Evolutionary conservation across 2,797 vertebrate species (phyloP).

Genomic region (Myotis planiceps): DNA sequence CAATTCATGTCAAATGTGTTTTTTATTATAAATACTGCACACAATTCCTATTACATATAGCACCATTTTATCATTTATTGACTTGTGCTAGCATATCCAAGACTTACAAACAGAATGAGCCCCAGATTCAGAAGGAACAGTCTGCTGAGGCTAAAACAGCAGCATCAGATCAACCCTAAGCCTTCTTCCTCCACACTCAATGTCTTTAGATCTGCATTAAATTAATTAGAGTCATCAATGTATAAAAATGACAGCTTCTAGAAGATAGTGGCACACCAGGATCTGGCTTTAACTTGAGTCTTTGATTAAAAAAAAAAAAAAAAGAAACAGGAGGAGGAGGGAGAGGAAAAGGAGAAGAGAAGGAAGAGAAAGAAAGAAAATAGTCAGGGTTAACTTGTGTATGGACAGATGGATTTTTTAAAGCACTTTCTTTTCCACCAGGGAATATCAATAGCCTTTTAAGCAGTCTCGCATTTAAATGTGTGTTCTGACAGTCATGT

Average conservation of each 20-base stretch:
- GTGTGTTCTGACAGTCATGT: constrained; percentile 74
- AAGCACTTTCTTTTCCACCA: constrained; percentile 61
- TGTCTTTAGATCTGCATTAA: constrained; percentile 33
- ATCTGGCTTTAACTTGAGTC: constrained; percentile 44
- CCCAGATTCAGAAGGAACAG: constrained; percentile 36
- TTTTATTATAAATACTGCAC: neutral
- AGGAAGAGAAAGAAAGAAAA: neutral
- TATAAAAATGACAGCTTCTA: constrained; percentile 51
- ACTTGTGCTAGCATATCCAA: neutral
- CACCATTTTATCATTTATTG: neutral
- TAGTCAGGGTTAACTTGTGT: constrained; percentile 64
- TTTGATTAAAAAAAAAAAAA: neutral
- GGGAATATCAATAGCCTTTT: constrained; percentile 78
- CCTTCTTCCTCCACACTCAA: constrained; percentile 34
- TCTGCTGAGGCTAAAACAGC: neutral
- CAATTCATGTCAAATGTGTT: constrained; percentile 40
- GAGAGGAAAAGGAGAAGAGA: neutral
- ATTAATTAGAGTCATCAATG: neutral
- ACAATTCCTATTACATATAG: neutral
- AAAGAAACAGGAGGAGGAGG: neutral
- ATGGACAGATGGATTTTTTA: constrained; percentile 65
- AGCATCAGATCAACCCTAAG: constrained; percentile 38
- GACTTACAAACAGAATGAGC: constrained; percentile 28
- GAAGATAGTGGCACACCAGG: neutral
- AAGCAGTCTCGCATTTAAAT: constrained; percentile 72